phyloP scores from a whole-genome alignment of 1,140 invertebrate species.

The Trichoplusia ni region DNA sequence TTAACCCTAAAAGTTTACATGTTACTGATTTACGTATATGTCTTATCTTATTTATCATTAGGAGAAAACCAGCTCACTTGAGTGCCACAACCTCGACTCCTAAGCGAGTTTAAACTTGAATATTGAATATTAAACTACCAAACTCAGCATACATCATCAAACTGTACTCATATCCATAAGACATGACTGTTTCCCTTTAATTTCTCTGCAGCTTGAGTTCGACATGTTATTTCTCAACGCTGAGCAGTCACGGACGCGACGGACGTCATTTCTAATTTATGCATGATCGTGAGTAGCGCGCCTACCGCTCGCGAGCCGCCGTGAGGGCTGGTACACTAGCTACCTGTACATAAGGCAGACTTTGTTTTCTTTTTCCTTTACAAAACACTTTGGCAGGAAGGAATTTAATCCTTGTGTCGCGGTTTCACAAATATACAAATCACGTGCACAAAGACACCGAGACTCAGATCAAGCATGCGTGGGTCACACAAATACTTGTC shows the following conservation, averaged over 20 bases:
- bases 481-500: too few relatives aligned
- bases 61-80: too few relatives aligned
- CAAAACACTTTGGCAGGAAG: neutral
- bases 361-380: conserved; percentile 12
- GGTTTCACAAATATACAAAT: too few relatives aligned
- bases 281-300: conserved; percentile 58
- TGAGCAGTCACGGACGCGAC: conserved; percentile 21
- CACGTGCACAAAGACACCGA: too few relatives aligned
- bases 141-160: neutral
- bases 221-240: conserved; percentile 6
- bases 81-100: too few relatives aligned
- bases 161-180: neutral
- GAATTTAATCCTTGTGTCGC: neutral
- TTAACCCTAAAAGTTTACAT: too few relatives aligned
- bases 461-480: too few relatives aligned
- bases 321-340: conserved; percentile 19
- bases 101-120: too few relatives aligned
- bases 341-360: neutral
- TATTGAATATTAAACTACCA: neutral
- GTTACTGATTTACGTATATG: too few relatives aligned
- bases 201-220: neutral
- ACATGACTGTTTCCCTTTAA: neutral
- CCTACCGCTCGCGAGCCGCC: conserved; percentile 41
- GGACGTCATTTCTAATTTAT: conserved; percentile 57
- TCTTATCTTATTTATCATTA: too few relatives aligned